These are phyloP conservation scores for Pimpla rufipes DNA, from an alignment of 2,888 invertebrate species.

Conservation along the genomic window DNA sequence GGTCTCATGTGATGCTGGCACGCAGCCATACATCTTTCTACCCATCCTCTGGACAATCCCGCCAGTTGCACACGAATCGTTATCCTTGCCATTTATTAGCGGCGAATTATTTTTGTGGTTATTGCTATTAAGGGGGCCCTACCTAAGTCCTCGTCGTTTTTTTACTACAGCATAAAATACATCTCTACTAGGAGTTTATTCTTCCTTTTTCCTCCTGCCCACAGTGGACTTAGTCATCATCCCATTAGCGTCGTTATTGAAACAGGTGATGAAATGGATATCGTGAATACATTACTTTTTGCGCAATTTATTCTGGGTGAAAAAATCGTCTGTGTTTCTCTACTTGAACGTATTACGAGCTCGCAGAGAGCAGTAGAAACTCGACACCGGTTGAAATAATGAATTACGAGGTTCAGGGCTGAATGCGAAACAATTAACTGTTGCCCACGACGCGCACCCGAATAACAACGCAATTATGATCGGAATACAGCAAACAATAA, in stretches of 20 bases:
- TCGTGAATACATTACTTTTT: not conserved
- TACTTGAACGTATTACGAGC: not conserved
- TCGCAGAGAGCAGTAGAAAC: not conserved
- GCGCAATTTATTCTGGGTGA: not conserved
- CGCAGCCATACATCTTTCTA: not conserved
- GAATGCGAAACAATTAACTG: not conserved
- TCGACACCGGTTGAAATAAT: not conserved
- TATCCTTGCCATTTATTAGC: slow-evolving; percentile 46
- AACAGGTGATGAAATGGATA: not conserved
- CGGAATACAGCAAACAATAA: not conserved
- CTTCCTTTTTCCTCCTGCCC: not conserved
- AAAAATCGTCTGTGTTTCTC: not conserved
- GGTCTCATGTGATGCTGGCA: not conserved
- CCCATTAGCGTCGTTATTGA: not conserved
- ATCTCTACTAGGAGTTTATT: not conserved
- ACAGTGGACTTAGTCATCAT: slow-evolving; percentile 19
- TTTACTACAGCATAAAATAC: not conserved
- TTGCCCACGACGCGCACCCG: not conserved
- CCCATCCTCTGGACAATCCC: not conserved
- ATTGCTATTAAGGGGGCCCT: slow-evolving; percentile 5
- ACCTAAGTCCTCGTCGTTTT: not conserved
- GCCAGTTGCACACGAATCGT: not conserved
- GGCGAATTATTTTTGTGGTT: slow-evolving; percentile 8
- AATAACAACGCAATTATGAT: not conserved
- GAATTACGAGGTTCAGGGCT: not conserved